Base-by-base conservation (phyloP, 2,113 vertebrate genomes). In the Tautogolabrus adspersus region DNA sequence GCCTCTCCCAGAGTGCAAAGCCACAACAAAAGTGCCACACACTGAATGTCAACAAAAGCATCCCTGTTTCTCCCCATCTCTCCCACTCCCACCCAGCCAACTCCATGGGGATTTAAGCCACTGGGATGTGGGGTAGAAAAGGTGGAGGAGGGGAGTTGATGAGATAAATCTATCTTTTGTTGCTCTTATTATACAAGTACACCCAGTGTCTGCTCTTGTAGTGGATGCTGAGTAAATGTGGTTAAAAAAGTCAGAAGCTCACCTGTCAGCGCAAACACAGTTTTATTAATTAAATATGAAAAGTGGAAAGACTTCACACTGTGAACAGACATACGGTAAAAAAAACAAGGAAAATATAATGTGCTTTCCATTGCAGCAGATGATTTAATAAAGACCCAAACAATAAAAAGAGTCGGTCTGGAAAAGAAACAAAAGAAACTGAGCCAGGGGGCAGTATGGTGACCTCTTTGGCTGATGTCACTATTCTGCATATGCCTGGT, bases 221-320 rank as follows among this genome's bases (percentile, higher is more conserved):
- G 19, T 68, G 23, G 47, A 57, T 75, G 51, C 3, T 65, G 38
- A 67, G 40, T 22, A 58, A 49, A 61, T 59, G 54, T 40, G 34
- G 40, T 16, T 79, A 19, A 87, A 65, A 81, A 81, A 88, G 72
- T 82, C 86, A 57, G 59, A 49, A 77, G 55, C 42, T 86, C 22
- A 5, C 70, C 22, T 68, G 44, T 86, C 68, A 81, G 73, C 59
- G 40, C 69, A 87, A 88, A 91, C 82, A 83, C 42, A 75, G 69
- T 77, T 93, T 93, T 91, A 93, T 93, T 94, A 44, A 91, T 93
- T 91, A 92, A 94, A 92, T 93, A 92, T 78, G 76, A 84, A 86
- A 90, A 82, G 66, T 82, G 83, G 86, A 91, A 77, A 75, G 78
- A 81, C 40, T 63, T 88, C 65, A 86, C 76, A 84, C 59, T 71